phyloP scores from a whole-genome alignment of 1,140 invertebrate species.

The Cherax destructor region DNA sequence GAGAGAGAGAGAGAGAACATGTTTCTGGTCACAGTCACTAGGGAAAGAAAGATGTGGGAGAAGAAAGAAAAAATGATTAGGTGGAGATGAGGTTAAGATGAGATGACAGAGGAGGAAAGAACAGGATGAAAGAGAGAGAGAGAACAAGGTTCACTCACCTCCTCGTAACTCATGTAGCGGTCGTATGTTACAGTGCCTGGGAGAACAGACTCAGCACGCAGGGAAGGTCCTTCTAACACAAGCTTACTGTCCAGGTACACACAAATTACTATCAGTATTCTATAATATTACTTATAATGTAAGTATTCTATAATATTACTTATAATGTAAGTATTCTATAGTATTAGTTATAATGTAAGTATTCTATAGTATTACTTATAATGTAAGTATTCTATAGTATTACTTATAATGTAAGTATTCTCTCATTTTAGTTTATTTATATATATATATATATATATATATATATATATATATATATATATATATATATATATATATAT shows the following conservation, averaged over 20 bases:
- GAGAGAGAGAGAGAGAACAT: too few relatives aligned
- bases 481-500: too few relatives aligned
- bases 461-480: too few relatives aligned
- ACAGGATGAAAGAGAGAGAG: background rate
- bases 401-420: background rate
- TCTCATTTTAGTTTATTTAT: too few relatives aligned
- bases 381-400: background rate
- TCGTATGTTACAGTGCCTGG: background rate
- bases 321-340: background rate
- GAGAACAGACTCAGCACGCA: background rate
- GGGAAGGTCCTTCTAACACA: background rate
- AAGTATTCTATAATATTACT: background rate
- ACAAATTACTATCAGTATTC: background rate
- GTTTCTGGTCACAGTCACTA: too few relatives aligned
- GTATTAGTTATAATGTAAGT: background rate
- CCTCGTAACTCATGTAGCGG: constrained; percentile 35
- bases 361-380: background rate
- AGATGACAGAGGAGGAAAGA: too few relatives aligned
- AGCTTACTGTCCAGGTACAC: background rate
- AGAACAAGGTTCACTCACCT: background rate
- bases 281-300: background rate
- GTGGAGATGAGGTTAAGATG: too few relatives aligned
- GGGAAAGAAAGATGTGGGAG: background rate
- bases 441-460: too few relatives aligned
- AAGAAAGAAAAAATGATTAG: too few relatives aligned